Percentiles rank a stretch among this genome's conserved stretches.
These are phyloP conservation scores for Hyperoplus lanceolatus DNA, from an alignment of 2,797 vertebrate species.

Conservation along the genomic window DNA sequence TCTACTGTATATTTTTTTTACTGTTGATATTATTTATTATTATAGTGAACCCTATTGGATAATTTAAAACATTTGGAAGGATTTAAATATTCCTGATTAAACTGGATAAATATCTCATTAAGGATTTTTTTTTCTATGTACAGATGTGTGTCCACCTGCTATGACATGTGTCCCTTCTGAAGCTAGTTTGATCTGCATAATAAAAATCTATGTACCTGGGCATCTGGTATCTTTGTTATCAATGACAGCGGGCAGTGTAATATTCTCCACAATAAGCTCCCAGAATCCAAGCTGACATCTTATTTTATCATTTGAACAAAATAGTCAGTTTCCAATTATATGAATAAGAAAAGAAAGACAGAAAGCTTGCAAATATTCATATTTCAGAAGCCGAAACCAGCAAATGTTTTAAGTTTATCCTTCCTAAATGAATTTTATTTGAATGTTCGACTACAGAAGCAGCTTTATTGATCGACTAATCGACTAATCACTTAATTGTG, in stretches of 20 bases:
- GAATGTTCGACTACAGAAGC: too few species aligned
- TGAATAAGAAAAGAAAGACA: neutral
- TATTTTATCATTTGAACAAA: neutral
- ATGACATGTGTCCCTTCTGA: conserved; percentile 1
- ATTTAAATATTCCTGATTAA: conserved; percentile 35
- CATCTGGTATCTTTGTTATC: too few species aligned
- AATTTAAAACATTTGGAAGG: neutral
- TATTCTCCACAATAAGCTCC: neutral
- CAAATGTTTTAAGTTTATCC: neutral
- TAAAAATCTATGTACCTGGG: neutral
- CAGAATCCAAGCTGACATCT: neutral
- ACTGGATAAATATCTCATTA: conserved; percentile 15
- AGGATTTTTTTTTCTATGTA: conserved; percentile 15
- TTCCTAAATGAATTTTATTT: neutral
- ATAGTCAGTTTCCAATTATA: neutral
- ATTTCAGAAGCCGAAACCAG: neutral
- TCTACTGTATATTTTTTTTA: neutral
- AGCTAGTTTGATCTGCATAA: conserved; percentile 11
- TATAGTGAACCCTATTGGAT: neutral
- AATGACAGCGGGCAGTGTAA: too few species aligned
- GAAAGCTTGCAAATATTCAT: neutral
- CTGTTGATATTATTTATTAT: neutral
- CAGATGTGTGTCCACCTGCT: conserved; percentile 47
- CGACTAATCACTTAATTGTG: neutral
- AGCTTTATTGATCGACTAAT: neutral